Evolutionary conservation across 2,888 invertebrate species (phyloP), one percentile per base, ranked within the genome.

Genomic region (Zelleria hepariella): DNA sequence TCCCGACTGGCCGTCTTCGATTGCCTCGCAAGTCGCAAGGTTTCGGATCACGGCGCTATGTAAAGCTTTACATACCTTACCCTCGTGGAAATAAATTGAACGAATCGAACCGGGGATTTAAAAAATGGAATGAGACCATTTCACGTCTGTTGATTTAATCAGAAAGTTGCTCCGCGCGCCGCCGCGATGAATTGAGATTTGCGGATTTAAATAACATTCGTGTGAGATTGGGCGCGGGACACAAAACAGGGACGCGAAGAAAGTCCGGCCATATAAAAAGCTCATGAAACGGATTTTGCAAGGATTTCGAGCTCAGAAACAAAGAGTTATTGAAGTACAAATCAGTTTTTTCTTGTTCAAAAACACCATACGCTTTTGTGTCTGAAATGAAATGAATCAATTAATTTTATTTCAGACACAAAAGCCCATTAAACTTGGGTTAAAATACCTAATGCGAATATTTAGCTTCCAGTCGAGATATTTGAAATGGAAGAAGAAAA

Each of bases 1-100:
- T 80, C 80, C 15, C 78, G 81, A 83, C 78, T 78, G 65, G 70
- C 79, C 80, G 80, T 74, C 80, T 81, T 76, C 82, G 79, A 82
- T 82, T 77, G 75, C 71, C 69, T 69, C n/a, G n/a, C n/a, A n/a
- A n/a, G n/a, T n/a, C n/a, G 65, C 66, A 71, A 74, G 54, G 20
- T 51, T 20, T 54, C 54, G 18, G 26, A 26, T 54, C 26, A 26
- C 32, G 55, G 55, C 18, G 27, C 55, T 55, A 55, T 55, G 55
- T 55, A 55, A 55, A 32, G 55, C 32, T 27, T 18, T 21, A 55
- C 18, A 54, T 26, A 26, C 54, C 27, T 21, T 21, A 27, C 53
- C 23, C 53, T 27, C 21, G n/a, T 20, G 27, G 32, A 55, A 55
- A 55, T 32, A 55, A 55, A 55, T 55, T 55, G 55, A 55, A 55